Evolutionary conservation across 2,888 invertebrate species (phyloP), one percentile per base, ranked within the genome.

Genomic region (Abrostola triplasia): DNA sequence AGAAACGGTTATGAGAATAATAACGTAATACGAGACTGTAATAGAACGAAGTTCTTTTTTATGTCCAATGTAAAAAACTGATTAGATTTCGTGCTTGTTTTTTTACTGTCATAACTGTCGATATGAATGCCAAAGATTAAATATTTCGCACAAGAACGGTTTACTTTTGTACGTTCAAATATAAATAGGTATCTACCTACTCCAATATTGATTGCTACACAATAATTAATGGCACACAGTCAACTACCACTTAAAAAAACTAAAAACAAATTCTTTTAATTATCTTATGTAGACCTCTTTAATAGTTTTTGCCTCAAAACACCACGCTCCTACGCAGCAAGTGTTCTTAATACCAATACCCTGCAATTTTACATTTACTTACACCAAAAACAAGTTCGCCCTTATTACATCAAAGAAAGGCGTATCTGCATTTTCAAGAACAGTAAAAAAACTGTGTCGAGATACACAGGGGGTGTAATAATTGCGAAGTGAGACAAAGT

Each of bases 401-500:
- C 58, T 68, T 84, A 84, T 65, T 37, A 8, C 52, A 38, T 48
- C 37, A 50, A 47, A 48, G 64, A 63, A 77, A 80, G 66, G 69
- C 47, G 37, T 35, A 54, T 59, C 35, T 51, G 36, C n/a, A 59
- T 59, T 53, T 51, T 51, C 44, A 42, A 77, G 70, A 49, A 57
- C 55, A 24, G 81, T 67, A 81, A 59, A 70, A 61, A 87, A 81
- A 55, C 77, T 84, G 77, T 70, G 87, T 81, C 71, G 82, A 86
- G 85, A 88, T 87, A 85, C 79, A 89, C 85, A 90, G 87, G 90
- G 93, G 93, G 93, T 92, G 93, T 93, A 84, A 92, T 94, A 93
- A 94, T 94, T 93, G 89, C 90, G 84, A 86, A 87, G 88, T 86
- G 92, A 93, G 92, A 94, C 93, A 94, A 94, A 93, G 93, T 94